phyloP scores from a whole-genome alignment of 1,140 invertebrate species.

The Batillaria attramentaria region DNA sequence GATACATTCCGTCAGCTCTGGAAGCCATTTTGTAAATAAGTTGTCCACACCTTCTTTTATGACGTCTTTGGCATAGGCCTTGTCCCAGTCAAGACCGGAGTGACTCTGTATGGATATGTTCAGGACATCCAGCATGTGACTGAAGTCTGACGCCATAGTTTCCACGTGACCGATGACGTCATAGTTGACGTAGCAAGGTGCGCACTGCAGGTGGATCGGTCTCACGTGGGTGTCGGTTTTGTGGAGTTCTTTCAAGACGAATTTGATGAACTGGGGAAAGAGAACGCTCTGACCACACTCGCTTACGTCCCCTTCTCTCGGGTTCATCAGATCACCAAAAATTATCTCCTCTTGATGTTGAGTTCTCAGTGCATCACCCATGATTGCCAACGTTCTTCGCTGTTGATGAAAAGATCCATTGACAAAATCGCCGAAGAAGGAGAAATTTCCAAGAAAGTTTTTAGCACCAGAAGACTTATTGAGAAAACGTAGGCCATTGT shows the following conservation, averaged over 20 bases:
- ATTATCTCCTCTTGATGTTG: too few species aligned
- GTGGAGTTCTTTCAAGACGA: slow-evolving; percentile 2
- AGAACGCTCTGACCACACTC: slow-evolving; percentile 18
- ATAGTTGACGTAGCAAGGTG: slow-evolving; percentile 24
- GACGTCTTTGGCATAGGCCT: slow-evolving; percentile 8
- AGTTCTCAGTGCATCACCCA: too few species aligned
- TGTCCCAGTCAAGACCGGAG: background rate
- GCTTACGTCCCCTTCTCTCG: too few species aligned
- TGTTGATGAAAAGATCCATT: too few species aligned
- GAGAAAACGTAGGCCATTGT: too few species aligned
- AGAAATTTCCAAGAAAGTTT: too few species aligned
- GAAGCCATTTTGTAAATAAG: background rate
- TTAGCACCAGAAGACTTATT: too few species aligned
- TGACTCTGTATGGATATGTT: background rate
- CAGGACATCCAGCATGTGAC: background rate
- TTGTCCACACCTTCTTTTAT: slow-evolving; percentile 16
- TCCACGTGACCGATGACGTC: slow-evolving; percentile 31
- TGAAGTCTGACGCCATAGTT: background rate
- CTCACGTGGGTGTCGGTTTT: slow-evolving; percentile 4
- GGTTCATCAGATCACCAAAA: too few species aligned
- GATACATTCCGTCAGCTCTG: background rate
- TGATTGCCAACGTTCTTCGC: too few species aligned
- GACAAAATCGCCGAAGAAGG: too few species aligned
- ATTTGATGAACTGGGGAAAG: slow-evolving; percentile 16
- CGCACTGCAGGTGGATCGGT: background rate